Evolutionary conservation across 2,113 vertebrate species (phyloP), one percentile per base, ranked within the genome.

Genomic region (Xiphophorus hellerii): DNA sequence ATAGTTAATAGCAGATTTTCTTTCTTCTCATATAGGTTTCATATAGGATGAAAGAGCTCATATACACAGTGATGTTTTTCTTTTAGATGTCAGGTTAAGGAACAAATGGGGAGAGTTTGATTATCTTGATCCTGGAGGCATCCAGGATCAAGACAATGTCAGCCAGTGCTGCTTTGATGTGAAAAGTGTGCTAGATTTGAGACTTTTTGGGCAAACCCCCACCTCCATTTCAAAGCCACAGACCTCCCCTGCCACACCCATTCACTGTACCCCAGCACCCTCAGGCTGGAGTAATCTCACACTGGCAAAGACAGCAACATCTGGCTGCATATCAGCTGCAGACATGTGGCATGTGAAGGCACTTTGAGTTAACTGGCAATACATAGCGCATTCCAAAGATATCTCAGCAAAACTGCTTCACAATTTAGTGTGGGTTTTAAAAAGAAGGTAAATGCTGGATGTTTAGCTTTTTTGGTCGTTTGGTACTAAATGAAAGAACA

Each of bases 311-410:
- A 73, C 66, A 35, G 73, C 6, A 84, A 72, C 88, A 87, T 91
- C 82, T 88, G 87, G 76, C 76, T 84, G 4, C 28, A 14, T 62
- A 67, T 83, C 69, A 44, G 78, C 75, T 28, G 74, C 78, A 87
- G 83, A 85, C 80, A 68, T 54, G 51, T 73, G 64, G 73, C 82
- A 76, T 82, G 81, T 79, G 67, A 31, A 44, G 77, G 42, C 44
- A 69, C 74, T 88, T 58, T 63, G 70, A 48, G 67, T 83, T 81
- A 17, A 13, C 66, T 35, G 37, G 54, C 60, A 72, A 67, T 80
- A 76, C 62, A 87, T 89, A 87, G 89, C 84, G 74, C 81, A 90
- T 91, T 90, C 88, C 86, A 76, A 73, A 85, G 74, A 88, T 86
- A 77, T 84, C 85, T 88, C 63, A 25, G 76, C 76, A 82, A 76